These are phyloP conservation scores for Rhyacophila brunnea DNA, from an alignment of 1,140 invertebrate genomes.

Conservation along the genomic window DNA sequence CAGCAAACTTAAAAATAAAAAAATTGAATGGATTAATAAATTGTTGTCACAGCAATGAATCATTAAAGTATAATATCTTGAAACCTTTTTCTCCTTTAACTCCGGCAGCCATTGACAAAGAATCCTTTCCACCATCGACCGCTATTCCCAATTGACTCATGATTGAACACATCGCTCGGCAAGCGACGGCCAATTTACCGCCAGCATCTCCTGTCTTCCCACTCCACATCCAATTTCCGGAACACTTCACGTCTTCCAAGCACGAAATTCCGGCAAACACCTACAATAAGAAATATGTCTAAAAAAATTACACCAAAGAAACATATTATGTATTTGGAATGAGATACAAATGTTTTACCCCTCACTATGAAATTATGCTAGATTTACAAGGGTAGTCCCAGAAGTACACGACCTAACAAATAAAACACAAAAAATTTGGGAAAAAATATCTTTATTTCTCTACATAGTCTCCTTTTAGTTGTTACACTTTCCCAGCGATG, in stretches of 20 bases:
- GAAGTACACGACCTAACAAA: too few species aligned
- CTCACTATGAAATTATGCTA: too few species aligned
- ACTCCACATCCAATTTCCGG: constrained; percentile 99
- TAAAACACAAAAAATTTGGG: too few species aligned
- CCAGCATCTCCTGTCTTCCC: constrained; percentile 93
- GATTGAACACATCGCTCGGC: constrained; percentile 80
- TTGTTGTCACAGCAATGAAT: too few species aligned
- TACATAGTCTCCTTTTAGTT: too few species aligned
- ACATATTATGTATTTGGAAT: too few species aligned
- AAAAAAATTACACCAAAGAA: too few species aligned
- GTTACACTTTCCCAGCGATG: too few species aligned
- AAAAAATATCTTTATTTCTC: too few species aligned
- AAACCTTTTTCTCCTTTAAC: constrained; percentile 58
- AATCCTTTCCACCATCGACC: constrained; percentile 97
- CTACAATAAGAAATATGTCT: constrained; percentile 30
- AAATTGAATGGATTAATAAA: background rate
- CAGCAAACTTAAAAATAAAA: background rate
- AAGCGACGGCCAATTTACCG: constrained; percentile 81
- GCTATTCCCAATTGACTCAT: constrained; percentile 89
- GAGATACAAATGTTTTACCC: too few species aligned
- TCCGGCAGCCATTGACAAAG: constrained; percentile 93
- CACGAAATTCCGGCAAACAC: constrained; percentile 85
- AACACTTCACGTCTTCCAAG: constrained; percentile 91
- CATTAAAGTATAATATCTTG: background rate
- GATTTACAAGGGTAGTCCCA: too few species aligned